Conservation (phyloP, 2,888 invertebrate species). For the Agapostemon virescens region DNA sequence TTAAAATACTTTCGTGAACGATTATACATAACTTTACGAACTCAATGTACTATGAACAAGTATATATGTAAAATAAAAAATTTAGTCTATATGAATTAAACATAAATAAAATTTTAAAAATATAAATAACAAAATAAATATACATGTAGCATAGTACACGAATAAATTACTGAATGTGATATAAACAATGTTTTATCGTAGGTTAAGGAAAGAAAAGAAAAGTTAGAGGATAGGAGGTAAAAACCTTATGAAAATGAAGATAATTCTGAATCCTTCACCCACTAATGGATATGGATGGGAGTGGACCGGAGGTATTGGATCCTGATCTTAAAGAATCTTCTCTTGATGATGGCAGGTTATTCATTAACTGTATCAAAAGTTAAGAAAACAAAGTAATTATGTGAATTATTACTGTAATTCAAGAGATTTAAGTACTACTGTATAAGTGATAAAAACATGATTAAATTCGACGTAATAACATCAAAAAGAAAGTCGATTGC, state of each 20-base stretch:
- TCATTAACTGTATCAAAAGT: slow-evolving; percentile 70
- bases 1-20: not conserved
- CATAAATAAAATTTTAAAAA: too few relatives aligned
- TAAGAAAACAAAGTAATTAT: slow-evolving; percentile 30
- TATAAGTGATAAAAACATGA: slow-evolving; percentile 1
- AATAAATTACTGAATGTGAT: not conserved
- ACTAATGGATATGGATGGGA: slow-evolving; percentile 66
- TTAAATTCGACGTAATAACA: not conserved
- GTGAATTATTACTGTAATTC: not conserved
- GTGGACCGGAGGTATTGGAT: slow-evolving; percentile 68
- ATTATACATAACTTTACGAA: not conserved
- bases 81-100: not conserved
- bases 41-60: not conserved
- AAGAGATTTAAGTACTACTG: slow-evolving; percentile 1
- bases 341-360: slow-evolving; percentile 64
- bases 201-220: slow-evolving; percentile 22
- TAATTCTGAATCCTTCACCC: slow-evolving; percentile 49
- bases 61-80: not conserved
- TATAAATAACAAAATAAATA: not conserved
- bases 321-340: slow-evolving; percentile 70
- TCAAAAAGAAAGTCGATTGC: not conserved
- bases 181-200: slow-evolving; percentile 33
- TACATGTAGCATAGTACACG: not conserved
- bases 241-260: slow-evolving; percentile 42
- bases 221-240: slow-evolving; percentile 30